Evolutionary conservation across 2,888 invertebrate genomes (phyloP).

Genomic region (Homarus gammarus): DNA sequence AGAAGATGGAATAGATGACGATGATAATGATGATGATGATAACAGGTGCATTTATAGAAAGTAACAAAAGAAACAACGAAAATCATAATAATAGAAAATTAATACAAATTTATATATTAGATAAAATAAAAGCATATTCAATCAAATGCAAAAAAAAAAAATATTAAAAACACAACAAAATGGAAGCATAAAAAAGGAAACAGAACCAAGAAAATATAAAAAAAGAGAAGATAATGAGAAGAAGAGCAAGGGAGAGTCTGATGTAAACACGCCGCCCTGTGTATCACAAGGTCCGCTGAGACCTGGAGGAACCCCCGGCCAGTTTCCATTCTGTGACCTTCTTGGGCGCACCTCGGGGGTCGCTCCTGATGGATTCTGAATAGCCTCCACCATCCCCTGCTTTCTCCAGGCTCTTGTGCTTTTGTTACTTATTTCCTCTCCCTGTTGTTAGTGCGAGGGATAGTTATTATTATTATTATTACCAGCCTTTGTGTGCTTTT

Average conservation of each 20-base stretch:
- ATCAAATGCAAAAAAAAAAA: too few relatives aligned
- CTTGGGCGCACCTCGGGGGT: constrained; percentile 30
- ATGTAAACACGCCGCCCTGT: constrained; percentile 28
- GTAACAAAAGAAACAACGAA: too few relatives aligned
- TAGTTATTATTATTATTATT: too few relatives aligned
- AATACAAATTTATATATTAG: too few relatives aligned
- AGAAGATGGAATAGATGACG: too few relatives aligned
- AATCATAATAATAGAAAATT: too few relatives aligned
- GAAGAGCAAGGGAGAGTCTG: not conserved
- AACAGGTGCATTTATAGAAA: too few relatives aligned
- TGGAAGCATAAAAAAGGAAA: not conserved
- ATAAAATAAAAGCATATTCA: too few relatives aligned
- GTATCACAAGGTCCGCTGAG: not conserved
- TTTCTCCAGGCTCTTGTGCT: not conserved
- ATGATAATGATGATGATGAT: too few relatives aligned
- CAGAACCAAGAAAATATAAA: not conserved
- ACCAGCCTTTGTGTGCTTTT: too few relatives aligned
- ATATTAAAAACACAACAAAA: too few relatives aligned
- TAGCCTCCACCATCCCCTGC: not conserved
- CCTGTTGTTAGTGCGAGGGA: not conserved
- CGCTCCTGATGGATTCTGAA: constrained; percentile 38
- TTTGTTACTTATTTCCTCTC: not conserved
- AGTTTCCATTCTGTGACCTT: constrained; percentile 27
- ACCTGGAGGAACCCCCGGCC: not conserved
- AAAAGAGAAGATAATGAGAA: not conserved